Evolutionary conservation across 2,113 vertebrate species (phyloP), one percentile per base, ranked within the genome.

Genomic region (Struthidea cinerea): DNA sequence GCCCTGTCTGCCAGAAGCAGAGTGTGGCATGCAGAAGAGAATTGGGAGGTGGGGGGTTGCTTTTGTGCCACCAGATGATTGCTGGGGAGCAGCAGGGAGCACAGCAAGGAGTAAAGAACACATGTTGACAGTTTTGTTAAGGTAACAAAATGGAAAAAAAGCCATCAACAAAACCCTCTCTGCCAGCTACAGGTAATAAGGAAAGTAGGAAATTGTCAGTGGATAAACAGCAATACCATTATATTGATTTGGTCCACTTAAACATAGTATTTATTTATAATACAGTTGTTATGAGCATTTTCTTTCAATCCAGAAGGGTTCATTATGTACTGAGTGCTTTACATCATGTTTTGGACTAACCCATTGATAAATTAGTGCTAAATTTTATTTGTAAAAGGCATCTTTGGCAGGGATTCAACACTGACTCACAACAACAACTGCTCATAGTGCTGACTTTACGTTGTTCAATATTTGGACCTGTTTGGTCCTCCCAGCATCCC

Each of bases 371-470:
- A 94, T 89, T 37, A 95, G 47, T 32, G 50, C 76, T 89, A 86
- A 87, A 84, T 93, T 92, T 90, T 90, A 86, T 92, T 94, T 92
- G 64, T 85, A 94, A 92, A 96, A 93, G 90, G 76, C 83, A 91
- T 77, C 83, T 81, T 73, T 95, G 93, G 96, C 91, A 89, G 53
- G 56, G 68, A 84, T 84, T 90, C 89, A 95, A 22, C 16, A 5
- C 3, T 93, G 96, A 95, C 89, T 96, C 89, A 93, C 87, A 50
- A 49, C 59, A 77, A 53, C 79, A 80, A 74, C 44, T 65, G 87
- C 84, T 92, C 73, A 61, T 2, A 89, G 59, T 22, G 80, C 89
- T 89, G 89, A 91, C 60, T 95, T 95, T 84, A 68, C 28, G n/a
- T 50, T 94, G 91, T 82, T 90, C 65, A 75, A 4, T 79, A 82